These are phyloP conservation scores for Ceratina australensis DNA, from an alignment of 1,140 invertebrate genomes.

Conservation along the genomic window DNA sequence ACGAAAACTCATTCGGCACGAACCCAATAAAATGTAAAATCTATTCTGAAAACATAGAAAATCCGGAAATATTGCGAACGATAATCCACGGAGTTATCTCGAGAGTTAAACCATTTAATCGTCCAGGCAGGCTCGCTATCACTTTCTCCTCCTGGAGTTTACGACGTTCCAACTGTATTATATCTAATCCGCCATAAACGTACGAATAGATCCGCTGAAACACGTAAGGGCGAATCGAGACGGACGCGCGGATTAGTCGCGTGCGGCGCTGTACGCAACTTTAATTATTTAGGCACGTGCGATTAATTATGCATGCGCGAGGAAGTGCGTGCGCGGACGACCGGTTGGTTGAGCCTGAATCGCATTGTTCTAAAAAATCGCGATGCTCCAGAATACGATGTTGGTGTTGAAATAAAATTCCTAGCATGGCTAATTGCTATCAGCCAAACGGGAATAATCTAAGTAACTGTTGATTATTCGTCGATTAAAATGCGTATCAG, in stretches of 20 bases:
- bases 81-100: background rate
- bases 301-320: slow-evolving; percentile 34
- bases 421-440: background rate
- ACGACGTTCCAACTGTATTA: background rate
- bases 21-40: no score
- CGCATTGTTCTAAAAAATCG: slow-evolving; percentile 28
- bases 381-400: slow-evolving; percentile 5
- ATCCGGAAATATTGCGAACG: background rate
- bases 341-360: slow-evolving; percentile 3
- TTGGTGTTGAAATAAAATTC: background rate
- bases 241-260: background rate
- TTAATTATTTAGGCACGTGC: slow-evolving; percentile 25
- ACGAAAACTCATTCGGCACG: no score
- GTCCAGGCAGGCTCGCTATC: background rate
- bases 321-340: slow-evolving; percentile 23
- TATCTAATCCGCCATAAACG: background rate
- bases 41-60: background rate
- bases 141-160: slow-evolving; percentile 34
- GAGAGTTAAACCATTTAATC: slow-evolving; percentile 17
- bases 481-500: no score
- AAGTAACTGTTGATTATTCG: no score
- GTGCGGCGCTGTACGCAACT: background rate
- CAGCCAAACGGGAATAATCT: background rate
- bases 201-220: background rate
- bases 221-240: background rate